Evolutionary conservation across 2,113 vertebrate species (phyloP).

Genomic region (Apteryx mantelli): DNA sequence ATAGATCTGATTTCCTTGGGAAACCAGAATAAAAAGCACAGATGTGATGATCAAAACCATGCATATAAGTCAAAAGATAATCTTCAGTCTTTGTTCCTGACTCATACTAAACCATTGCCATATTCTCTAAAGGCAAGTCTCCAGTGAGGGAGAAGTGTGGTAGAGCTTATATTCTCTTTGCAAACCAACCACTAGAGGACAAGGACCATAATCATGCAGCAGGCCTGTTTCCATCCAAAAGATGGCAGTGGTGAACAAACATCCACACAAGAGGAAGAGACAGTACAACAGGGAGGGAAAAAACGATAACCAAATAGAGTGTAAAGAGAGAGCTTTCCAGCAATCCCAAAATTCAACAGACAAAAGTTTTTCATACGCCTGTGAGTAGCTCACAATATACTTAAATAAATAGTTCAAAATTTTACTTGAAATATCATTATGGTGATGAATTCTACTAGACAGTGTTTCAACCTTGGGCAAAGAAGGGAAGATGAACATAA

Average conservation of each 20-base stretch:
- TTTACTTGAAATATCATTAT: rapidly evolving
- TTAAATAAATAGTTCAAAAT: rapidly evolving
- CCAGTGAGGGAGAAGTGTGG: rapidly evolving
- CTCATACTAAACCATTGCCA: rapidly evolving
- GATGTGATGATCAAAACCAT: not conserved
- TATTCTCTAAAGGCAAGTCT: not conserved
- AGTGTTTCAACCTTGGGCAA: not conserved
- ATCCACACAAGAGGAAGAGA: not conserved
- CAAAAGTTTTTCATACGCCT: not conserved
- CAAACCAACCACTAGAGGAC: not conserved
- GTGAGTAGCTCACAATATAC: not conserved
- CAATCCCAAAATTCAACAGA: not conserved
- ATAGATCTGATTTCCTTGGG: not conserved
- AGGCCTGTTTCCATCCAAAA: not conserved
- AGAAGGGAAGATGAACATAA: not conserved
- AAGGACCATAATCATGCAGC: not conserved
- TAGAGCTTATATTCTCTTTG: not conserved
- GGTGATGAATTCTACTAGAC: rapidly evolving
- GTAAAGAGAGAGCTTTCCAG: not conserved
- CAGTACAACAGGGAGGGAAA: not conserved
- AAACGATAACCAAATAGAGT: rapidly evolving
- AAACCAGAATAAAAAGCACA: not conserved
- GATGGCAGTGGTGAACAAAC: slow-evolving; percentile 26
- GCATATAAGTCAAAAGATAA: not conserved
- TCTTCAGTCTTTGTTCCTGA: rapidly evolving